Evolutionary conservation across 2,797 vertebrate species (phyloP).

Genomic region (Sebastes steindachneri): DNA sequence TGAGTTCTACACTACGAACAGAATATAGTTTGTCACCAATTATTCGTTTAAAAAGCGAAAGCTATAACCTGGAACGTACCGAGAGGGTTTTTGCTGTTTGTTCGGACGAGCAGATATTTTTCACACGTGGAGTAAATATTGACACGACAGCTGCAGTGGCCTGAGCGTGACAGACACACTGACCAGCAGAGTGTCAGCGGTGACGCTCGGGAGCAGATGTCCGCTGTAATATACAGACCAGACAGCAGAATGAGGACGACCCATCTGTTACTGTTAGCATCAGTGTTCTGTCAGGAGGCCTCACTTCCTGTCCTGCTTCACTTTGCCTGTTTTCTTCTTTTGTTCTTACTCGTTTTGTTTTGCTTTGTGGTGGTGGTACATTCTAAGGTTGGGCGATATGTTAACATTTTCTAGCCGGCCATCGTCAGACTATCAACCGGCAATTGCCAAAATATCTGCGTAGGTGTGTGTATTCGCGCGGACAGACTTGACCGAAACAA

Average conservation of each 20-base stretch:
- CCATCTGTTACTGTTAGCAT: slow-evolving; percentile 44
- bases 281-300: slow-evolving; percentile 14
- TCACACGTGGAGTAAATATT: slow-evolving; percentile 51
- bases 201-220: slow-evolving; percentile 53
- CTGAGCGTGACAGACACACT: slow-evolving; percentile 29
- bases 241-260: slow-evolving; percentile 21
- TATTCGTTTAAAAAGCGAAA: neutral
- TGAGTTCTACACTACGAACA: neutral
- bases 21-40: neutral
- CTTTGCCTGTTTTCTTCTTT: neutral
- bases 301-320: neutral
- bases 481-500: no score
- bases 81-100: neutral
- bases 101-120: neutral
- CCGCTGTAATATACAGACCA: slow-evolving; percentile 25
- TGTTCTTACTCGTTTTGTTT: neutral
- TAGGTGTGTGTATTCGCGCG: no score
- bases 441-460: no score
- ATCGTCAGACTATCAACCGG: no score
- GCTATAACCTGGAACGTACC: neutral
- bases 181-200: slow-evolving; percentile 33
- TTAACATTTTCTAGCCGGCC: no score
- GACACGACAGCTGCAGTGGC: slow-evolving; percentile 33
- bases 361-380: no score
- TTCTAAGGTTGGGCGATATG: no score